phyloP scores from a whole-genome alignment of 2,113 vertebrate species.

The Petroica traversi region DNA sequence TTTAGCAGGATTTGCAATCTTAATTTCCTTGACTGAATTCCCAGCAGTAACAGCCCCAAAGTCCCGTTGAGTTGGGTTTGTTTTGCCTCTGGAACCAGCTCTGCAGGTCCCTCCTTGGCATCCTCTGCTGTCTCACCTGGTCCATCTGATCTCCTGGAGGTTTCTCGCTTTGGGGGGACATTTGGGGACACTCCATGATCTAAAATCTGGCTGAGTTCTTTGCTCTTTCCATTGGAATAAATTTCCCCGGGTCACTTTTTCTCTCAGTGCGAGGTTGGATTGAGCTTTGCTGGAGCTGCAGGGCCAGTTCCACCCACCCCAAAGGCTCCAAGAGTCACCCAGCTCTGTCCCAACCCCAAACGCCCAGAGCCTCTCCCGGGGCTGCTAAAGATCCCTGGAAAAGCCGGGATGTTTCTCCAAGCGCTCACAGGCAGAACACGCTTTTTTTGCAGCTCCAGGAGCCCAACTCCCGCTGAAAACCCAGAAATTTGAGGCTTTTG shows the following conservation, averaged over 20 bases:
- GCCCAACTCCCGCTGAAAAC: background rate
- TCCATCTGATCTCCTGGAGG: background rate
- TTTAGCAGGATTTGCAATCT: background rate
- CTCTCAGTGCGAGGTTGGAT: background rate
- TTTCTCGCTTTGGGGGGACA: background rate
- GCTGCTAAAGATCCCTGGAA: background rate
- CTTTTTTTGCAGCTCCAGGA: background rate
- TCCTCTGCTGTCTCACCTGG: background rate
- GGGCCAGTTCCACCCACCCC: background rate
- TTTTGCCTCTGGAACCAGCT: background rate
- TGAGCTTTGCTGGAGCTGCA: background rate
- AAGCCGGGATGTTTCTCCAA: background rate
- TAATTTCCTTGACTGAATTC: background rate
- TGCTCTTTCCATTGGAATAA: background rate
- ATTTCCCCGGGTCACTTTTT: background rate
- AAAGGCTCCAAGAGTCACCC: background rate
- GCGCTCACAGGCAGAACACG: background rate
- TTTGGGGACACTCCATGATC: background rate
- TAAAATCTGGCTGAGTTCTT: background rate
- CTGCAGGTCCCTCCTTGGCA: background rate
- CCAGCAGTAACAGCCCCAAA: background rate
- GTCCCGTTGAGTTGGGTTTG: background rate
- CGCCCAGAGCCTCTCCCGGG: rapidly evolving
- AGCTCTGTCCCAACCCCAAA: background rate
- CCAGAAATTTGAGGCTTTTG: background rate